Evolutionary conservation across 2,888 invertebrate species (phyloP).

Genomic region (Dicranocentrus wangi): DNA sequence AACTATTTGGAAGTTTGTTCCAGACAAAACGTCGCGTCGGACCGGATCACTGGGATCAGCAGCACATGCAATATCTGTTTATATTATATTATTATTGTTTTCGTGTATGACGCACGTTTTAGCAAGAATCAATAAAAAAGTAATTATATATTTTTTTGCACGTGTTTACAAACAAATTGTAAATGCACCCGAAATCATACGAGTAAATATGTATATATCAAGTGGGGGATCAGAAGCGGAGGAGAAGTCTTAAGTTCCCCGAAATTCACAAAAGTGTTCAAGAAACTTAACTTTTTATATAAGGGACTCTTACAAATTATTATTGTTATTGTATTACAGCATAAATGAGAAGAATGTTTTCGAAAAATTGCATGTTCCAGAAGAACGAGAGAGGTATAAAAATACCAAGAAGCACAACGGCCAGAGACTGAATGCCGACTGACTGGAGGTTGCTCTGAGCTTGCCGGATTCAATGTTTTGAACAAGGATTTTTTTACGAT

Average conservation of each 20-base stretch:
- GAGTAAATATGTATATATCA: background rate
- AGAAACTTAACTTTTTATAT: background rate
- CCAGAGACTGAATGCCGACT: slow-evolving; percentile 64
- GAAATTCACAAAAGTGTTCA: background rate
- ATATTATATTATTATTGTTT: too few relatives aligned
- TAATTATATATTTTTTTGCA: too few relatives aligned
- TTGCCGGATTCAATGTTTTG: slow-evolving; percentile 55
- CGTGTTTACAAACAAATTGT: too few relatives aligned
- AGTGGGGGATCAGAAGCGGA: background rate
- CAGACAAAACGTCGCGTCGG: background rate
- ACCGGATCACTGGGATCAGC: background rate
- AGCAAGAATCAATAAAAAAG: too few relatives aligned
- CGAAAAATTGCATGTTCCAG: too few relatives aligned
- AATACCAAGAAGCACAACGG: slow-evolving; percentile 54
- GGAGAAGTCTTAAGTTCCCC: background rate
- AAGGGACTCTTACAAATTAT: background rate
- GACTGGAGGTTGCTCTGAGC: slow-evolving; percentile 57
- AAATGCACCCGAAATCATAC: too few relatives aligned
- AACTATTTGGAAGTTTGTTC: background rate
- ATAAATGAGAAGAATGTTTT: too few relatives aligned
- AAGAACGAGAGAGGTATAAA: background rate
- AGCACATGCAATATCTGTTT: too few relatives aligned
- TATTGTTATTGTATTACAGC: background rate
- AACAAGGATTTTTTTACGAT: slow-evolving; percentile 11
- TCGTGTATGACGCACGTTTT: too few relatives aligned